phyloP scores from a whole-genome alignment of 2,797 vertebrate species.

The Oreonectes daqikongensis region DNA sequence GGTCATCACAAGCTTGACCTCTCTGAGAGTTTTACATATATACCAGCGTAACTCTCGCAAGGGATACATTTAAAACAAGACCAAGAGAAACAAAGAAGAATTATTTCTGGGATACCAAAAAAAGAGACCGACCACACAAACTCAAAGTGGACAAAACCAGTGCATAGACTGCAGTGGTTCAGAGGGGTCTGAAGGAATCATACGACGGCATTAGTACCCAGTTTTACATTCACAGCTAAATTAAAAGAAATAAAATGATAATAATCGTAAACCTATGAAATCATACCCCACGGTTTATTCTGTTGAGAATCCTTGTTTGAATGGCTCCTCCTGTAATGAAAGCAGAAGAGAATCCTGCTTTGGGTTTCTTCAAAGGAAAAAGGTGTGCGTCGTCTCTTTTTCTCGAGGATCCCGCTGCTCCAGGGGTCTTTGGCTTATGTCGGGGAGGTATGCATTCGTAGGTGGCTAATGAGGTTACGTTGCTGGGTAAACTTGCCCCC shows the following conservation, averaged over 20 bases:
- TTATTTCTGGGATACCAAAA: constrained; percentile 62
- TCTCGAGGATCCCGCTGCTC: constrained; percentile 51
- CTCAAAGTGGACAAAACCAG: constrained; percentile 43
- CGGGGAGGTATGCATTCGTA: constrained; percentile 99
- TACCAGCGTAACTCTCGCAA: constrained; percentile 18
- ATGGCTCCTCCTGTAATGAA: constrained; percentile 49
- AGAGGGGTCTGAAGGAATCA: constrained; percentile 48
- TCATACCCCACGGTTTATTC: constrained; percentile 45
- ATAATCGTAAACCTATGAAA: constrained; percentile 23
- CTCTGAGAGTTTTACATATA: constrained; percentile 6
- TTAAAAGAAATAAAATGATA: neutral
- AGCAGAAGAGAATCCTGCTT: constrained; percentile 51
- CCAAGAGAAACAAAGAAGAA: constrained; percentile 37
- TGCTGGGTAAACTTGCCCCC: constrained; percentile 99
- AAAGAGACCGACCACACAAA: constrained; percentile 58
- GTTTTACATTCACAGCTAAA: constrained; percentile 58
- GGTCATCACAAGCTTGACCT: constrained; percentile 29
- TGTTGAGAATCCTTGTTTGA: constrained; percentile 47
- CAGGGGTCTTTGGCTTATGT: constrained; percentile 87
- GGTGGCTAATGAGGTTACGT: constrained; percentile 99
- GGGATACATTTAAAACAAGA: constrained; percentile 41
- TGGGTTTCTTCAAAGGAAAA: constrained; percentile 57
- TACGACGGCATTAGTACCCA: constrained; percentile 49
- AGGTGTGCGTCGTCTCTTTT: constrained; percentile 50
- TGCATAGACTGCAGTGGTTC: constrained; percentile 47